Conservation (phyloP, 2,113 vertebrate genomes). For the Tragelaphus buxtoni region DNA sequence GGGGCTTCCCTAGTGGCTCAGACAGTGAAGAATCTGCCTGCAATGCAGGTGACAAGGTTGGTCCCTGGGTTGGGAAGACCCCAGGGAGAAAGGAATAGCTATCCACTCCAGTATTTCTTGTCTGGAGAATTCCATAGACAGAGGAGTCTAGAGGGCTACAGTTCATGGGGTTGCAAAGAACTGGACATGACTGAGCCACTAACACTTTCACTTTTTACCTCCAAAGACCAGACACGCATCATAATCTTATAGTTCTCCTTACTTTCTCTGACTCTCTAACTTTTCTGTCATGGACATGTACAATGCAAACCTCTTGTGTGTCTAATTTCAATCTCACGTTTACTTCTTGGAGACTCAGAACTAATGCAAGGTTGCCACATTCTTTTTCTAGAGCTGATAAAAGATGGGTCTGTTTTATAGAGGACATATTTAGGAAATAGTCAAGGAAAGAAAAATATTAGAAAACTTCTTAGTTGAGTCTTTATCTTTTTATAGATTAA, state of each 20-base stretch:
- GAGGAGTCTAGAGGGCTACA: not conserved
- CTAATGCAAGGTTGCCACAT: not conserved
- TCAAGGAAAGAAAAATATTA: not conserved
- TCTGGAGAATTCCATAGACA: not conserved
- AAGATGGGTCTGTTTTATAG: not conserved
- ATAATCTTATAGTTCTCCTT: not conserved
- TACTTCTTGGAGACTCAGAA: not conserved
- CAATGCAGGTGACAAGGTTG: not conserved
- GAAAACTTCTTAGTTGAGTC: not conserved
- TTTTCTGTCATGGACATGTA: not conserved
- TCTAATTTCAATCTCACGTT: not conserved
- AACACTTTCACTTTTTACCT: not conserved
- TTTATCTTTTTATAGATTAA: not conserved
- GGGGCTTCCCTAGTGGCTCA: not conserved
- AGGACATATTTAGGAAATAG: not conserved
- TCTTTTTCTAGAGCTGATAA: not conserved
- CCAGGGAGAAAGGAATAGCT: not conserved
- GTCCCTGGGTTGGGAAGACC: not conserved
- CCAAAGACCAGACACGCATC: not conserved
- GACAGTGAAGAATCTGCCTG: not conserved
- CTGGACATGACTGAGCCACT: not conserved
- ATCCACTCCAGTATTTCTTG: not conserved
- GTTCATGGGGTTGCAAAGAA: not conserved
- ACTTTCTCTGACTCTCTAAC: not conserved
- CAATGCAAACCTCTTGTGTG: not conserved